Percentiles rank a stretch among this genome's conserved stretches.
These are phyloP conservation scores for Mirounga angustirostris DNA, from an alignment of 2,113 vertebrate species.

Conservation along the genomic window DNA sequence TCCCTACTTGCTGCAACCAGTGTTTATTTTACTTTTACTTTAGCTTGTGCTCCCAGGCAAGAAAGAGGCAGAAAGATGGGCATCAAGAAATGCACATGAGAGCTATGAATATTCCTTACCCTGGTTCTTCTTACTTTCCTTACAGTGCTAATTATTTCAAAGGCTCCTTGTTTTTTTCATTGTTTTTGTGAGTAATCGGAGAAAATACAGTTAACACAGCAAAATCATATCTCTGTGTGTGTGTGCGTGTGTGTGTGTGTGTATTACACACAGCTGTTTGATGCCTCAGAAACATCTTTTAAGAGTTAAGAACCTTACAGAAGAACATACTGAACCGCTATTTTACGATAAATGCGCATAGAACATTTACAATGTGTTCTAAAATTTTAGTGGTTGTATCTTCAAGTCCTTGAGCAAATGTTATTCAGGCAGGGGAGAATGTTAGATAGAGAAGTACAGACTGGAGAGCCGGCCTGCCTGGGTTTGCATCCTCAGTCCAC, in stretches of 20 bases:
- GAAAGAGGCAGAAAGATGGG: background rate
- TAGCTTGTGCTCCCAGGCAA: background rate
- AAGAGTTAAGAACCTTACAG: background rate
- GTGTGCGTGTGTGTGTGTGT: fast-evolving
- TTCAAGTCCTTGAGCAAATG: background rate
- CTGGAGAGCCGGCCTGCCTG: background rate
- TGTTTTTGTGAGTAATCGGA: background rate
- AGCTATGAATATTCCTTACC: background rate
- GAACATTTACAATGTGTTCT: background rate
- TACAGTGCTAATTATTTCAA: background rate
- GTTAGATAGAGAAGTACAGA: background rate
- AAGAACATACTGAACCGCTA: background rate
- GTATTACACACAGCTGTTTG: background rate
- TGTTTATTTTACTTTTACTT: background rate
- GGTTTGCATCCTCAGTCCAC: background rate
- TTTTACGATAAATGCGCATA: background rate
- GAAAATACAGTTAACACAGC: background rate
- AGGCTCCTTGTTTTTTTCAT: background rate
- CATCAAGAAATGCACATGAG: background rate
- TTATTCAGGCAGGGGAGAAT: background rate
- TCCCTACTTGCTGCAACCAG: background rate
- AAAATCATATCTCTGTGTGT: background rate
- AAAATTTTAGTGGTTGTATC: background rate
- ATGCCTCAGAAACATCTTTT: background rate
- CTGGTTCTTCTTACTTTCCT: background rate